Conservation (phyloP, 64 coral and sea anemone genomes). For the Orbicella faveolata region DNA sequence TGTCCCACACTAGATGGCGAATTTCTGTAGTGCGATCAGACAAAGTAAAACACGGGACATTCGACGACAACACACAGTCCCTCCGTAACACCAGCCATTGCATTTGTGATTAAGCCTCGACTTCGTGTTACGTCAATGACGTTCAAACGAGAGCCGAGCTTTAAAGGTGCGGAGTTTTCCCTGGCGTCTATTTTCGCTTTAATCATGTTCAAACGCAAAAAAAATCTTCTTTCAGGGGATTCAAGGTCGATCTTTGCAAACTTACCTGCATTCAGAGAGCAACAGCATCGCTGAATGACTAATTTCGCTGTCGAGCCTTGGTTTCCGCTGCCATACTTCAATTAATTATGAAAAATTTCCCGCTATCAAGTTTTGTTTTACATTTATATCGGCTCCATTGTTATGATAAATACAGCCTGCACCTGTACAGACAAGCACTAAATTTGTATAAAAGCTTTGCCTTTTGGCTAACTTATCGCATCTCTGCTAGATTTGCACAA, state of each 20-base stretch:
- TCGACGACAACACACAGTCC: slow-evolving; percentile 35
- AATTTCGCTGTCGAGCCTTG: slow-evolving; percentile 62
- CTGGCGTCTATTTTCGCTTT: slow-evolving; percentile 53
- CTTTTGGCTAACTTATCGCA: slow-evolving; percentile 90
- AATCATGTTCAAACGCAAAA: background rate
- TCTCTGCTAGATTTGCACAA: slow-evolving; percentile 52
- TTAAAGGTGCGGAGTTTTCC: slow-evolving; percentile 69
- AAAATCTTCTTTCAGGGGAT: slow-evolving; percentile 10
- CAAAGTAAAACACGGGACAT: slow-evolving; percentile 47
- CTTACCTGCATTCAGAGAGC: slow-evolving; percentile 75
- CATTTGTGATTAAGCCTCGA: slow-evolving; percentile 84
- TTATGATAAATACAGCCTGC: slow-evolving; percentile 90
- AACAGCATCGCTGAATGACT: slow-evolving; percentile 74
- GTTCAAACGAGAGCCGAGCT: slow-evolving; percentile 58
- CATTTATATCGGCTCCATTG: slow-evolving; percentile 91
- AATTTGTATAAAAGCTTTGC: slow-evolving; percentile 97
- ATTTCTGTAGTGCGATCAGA: slow-evolving; percentile 14
- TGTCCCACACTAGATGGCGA: background rate
- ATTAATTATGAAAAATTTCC: slow-evolving; percentile 99
- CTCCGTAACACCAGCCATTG: slow-evolving; percentile 22
- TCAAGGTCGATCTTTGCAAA: slow-evolving; percentile 42
- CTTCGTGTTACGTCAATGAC: slow-evolving; percentile 83
- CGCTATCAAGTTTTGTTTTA: slow-evolving; percentile 98
- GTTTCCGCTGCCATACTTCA: slow-evolving; percentile 92
- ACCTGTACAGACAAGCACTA: slow-evolving; percentile 83